Percentiles rank a stretch among this genome's conserved stretches.
phyloP scores from a whole-genome alignment of 2,113 vertebrate genomes.

The Pterocles burchelli region DNA sequence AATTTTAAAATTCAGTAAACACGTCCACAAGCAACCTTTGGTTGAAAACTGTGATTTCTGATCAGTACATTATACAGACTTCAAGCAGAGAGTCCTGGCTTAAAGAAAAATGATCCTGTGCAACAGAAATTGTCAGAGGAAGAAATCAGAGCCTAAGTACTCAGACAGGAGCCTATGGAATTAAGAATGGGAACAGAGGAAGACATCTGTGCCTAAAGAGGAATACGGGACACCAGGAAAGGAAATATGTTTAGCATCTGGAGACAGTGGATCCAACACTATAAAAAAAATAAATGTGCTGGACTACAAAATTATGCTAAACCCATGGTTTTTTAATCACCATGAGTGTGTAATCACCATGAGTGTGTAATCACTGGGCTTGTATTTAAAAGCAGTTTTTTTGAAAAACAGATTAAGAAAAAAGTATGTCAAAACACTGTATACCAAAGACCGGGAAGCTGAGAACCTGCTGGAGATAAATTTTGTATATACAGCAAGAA shows the following conservation, averaged over 20 bases:
- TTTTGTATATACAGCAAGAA: neutral
- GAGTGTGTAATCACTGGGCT: neutral
- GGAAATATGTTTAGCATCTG: neutral
- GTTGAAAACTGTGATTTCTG: neutral
- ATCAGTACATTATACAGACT: neutral
- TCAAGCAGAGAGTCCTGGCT: neutral
- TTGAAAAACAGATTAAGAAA: neutral
- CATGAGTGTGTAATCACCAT: neutral
- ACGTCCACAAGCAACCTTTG: neutral
- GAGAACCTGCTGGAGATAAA: neutral
- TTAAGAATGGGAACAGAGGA: neutral
- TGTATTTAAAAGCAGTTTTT: neutral
- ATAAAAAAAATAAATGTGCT: neutral
- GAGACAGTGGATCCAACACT: neutral
- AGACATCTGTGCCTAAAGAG: neutral
- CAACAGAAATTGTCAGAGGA: neutral
- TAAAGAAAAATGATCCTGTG: neutral
- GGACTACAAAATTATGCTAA: neutral
- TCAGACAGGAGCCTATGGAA: neutral
- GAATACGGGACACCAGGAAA: neutral
- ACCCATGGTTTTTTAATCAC: rapidly evolving
- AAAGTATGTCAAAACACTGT: neutral
- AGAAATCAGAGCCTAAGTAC: neutral
- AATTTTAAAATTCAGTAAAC: neutral
- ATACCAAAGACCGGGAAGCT: neutral